Conservation (phyloP, 92 coral and sea anemone genomes). For the Ricordea florida region DNA sequence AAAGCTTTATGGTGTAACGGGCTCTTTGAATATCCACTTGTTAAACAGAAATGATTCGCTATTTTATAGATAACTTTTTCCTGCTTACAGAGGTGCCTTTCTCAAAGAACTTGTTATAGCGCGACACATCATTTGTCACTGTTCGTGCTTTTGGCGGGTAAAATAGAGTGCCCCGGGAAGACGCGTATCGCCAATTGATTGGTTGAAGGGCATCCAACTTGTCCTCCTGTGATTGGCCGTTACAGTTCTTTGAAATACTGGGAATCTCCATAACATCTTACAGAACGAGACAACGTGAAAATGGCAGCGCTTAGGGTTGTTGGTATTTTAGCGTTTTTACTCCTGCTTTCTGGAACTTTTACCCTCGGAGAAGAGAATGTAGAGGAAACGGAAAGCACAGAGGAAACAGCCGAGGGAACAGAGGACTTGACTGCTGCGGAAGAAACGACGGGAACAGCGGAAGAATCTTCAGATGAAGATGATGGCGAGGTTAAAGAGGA, state of each 20-base stretch:
- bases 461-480: constrained; percentile 26
- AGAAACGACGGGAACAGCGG: too few relatives aligned
- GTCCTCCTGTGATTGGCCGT: constrained; percentile 91
- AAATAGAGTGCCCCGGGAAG: constrained; percentile 31
- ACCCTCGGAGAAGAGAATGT: constrained; percentile 64
- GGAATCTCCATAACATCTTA: constrained; percentile 73
- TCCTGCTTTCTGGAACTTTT: constrained; percentile 55
- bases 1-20: too few relatives aligned
- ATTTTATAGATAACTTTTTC: too few relatives aligned
- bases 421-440: too few relatives aligned
- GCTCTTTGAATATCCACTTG: too few relatives aligned
- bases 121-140: too few relatives aligned
- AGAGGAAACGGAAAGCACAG: constrained; percentile 14
- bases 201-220: constrained; percentile 77
- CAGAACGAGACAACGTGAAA: neutral
- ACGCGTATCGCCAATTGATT: constrained; percentile 81
- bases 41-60: too few relatives aligned
- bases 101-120: too few relatives aligned
- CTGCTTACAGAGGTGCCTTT: too few relatives aligned
- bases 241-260: constrained; percentile 60
- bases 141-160: constrained; percentile 1
- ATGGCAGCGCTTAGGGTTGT: constrained; percentile 27
- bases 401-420: neutral
- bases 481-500: constrained; percentile 76
- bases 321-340: constrained; percentile 37